A percentile compares a stretch with the other conserved stretches of the same genome.
Evolutionary conservation across 2,113 vertebrate genomes (phyloP).

Genomic region (Orthonyx spaldingii): DNA sequence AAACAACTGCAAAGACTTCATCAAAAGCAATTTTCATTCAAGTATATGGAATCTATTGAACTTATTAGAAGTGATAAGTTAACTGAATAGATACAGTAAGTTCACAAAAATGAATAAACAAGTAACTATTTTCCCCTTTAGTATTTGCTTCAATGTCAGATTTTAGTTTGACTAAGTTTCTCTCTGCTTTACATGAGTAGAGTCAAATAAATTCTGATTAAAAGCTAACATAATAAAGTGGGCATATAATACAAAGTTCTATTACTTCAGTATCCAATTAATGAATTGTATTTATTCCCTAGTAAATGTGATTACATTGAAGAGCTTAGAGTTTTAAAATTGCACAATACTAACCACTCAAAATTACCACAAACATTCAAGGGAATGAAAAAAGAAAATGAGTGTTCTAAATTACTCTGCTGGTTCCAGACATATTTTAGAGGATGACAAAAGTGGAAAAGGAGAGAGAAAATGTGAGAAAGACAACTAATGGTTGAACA

Average conservation of each 20-base stretch:
- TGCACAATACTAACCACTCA: background rate
- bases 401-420: background rate
- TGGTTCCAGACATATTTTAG: background rate
- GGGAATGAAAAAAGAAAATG: background rate
- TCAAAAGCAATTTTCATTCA: background rate
- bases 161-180: background rate
- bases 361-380: background rate
- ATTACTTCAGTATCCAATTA: background rate
- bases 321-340: background rate
- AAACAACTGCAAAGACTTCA: background rate
- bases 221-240: background rate
- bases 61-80: background rate
- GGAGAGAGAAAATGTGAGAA: background rate
- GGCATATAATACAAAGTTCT: background rate
- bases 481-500: background rate
- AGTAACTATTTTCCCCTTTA: background rate
- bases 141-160: background rate
- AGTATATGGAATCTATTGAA: background rate
- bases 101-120: background rate
- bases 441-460: background rate
- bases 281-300: background rate
- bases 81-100: background rate
- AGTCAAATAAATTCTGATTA: background rate
- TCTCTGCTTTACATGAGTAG: background rate
- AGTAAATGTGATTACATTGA: background rate